Base-by-base conservation (phyloP, 2,888 invertebrate species). In the Adelphocoris suturalis region DNA sequence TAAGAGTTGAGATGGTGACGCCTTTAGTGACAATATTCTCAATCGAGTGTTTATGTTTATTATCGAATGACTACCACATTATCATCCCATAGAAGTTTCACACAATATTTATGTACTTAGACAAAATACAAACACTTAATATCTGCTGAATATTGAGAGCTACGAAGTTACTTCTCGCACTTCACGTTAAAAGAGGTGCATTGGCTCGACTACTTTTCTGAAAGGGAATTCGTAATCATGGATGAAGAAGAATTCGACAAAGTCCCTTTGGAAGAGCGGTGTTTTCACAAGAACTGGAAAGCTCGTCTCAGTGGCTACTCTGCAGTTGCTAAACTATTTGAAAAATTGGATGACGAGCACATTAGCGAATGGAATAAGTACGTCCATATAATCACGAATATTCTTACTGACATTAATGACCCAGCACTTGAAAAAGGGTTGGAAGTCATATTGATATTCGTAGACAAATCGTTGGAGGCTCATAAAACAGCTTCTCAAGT, bases 261-360 rank as follows among this genome's bases (percentile, higher is more conserved):
- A 19, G 16, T 86, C 14, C 47, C 89, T 1, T 13, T 89, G 2
- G 89, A 84, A 61, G 82, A 89, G 23, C 57, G 57, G 23, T 82
- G 81, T 14, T 23, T 16, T 19, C 89, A 89, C 23, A 89, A 86
- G 19, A 75, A 68, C 23, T 86, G 86, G 86, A 86, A 75, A 86
- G 86, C 75, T 11, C 61, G 86, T 19, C 16, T 75, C 16, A 75
- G 23, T 14, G 86, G 86, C 9, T 86, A 86, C 28, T 12, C n/a
- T 16, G 16, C 13, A 0, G 19, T 48, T 19, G 76, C 28, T 19
- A 14, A 37, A 27, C 23, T 68, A 27, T 47, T 86, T 13, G 28
- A 47, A 14, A 46, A 46, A 11, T 19, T 75, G 14, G 47, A 68
- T 14, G 47, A 61, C 23, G 48, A 75, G n/a, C n/a, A n/a, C 4